Evolutionary conservation across 2,888 invertebrate genomes (phyloP), one percentile per base, ranked within the genome.

Genomic region (Lathronympha strigana): DNA sequence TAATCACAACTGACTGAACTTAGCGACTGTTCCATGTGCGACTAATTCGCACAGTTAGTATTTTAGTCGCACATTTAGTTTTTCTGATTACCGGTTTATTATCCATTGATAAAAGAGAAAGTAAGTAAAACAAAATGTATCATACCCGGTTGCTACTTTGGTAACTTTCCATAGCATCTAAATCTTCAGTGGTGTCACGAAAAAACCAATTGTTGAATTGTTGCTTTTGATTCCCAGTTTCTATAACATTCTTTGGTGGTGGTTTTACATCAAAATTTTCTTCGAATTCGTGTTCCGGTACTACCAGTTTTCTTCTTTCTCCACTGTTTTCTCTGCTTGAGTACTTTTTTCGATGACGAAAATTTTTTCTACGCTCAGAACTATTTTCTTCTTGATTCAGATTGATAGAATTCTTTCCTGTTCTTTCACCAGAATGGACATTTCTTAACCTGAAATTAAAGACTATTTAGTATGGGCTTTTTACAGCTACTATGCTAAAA

Each of bases 221-320:
- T 31, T 85, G 76, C 0, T 61, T 54, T 13, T 71, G 74, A 21
- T 73, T 74, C 6, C 55, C 73, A 61, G n/a, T 23, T 23, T 23
- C 47, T 23, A 77, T 81, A 1, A 67, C 25, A 58, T 72, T 74
- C 66, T 92, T 90, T 0, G 86, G 84, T 8, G 93, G 93, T 3
- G 92, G 82, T 77, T 90, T 93, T 2, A 90, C 77, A 77, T 94
- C 93, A 70, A 94, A 94, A 72, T 82, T 92, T 40, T 92, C 93
- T 79, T 94, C 93, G 63, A 94, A 94, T 66, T 94, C 94, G 67
- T 94, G 94, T 68, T 93, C 92, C 0, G 94, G 94, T 66, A 92
- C 80, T 69, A 92, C 90, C 70, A 84, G 79, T 63, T 79, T 84
- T 62, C 74, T 80, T 13, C 79, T 76, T 47, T 76, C 78, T 4